Evolutionary conservation across 2,113 vertebrate genomes (phyloP).

Genomic region (Anser brachyrhynchus): DNA sequence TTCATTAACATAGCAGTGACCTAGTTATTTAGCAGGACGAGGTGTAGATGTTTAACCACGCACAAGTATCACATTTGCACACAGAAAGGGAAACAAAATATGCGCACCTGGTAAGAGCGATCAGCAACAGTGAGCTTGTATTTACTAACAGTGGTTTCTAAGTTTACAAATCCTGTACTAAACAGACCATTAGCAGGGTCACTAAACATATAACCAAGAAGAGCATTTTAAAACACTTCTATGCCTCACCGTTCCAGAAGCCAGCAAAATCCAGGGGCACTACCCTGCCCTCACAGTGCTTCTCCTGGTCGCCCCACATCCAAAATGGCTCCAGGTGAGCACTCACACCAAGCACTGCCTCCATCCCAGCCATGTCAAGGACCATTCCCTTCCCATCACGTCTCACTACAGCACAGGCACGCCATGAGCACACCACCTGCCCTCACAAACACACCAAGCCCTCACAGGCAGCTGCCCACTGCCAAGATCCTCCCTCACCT

Average conservation of each 20-base stretch:
- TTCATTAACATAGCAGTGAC: neutral
- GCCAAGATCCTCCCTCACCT: too few species aligned
- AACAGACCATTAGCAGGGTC: neutral
- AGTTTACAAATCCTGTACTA: neutral
- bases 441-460: neutral
- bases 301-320: fast-evolving
- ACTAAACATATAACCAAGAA: fast-evolving
- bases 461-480: fast-evolving
- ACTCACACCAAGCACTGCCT: fast-evolving
- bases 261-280: neutral
- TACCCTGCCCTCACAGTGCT: neutral
- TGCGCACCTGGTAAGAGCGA: neutral
- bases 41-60: neutral
- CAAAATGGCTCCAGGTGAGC: fast-evolving
- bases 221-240: neutral
- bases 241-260: neutral
- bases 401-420: fast-evolving
- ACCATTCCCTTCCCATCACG: neutral
- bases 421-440: fast-evolving
- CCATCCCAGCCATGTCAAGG: fast-evolving
- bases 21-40: neutral
- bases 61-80: neutral
- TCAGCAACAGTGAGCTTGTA: neutral
- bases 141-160: neutral
- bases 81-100: fast-evolving